Percentiles rank a stretch among this genome's conserved stretches.
Conservation (phyloP, 64 coral and sea anemone species). For the Stylophora pistillata region DNA sequence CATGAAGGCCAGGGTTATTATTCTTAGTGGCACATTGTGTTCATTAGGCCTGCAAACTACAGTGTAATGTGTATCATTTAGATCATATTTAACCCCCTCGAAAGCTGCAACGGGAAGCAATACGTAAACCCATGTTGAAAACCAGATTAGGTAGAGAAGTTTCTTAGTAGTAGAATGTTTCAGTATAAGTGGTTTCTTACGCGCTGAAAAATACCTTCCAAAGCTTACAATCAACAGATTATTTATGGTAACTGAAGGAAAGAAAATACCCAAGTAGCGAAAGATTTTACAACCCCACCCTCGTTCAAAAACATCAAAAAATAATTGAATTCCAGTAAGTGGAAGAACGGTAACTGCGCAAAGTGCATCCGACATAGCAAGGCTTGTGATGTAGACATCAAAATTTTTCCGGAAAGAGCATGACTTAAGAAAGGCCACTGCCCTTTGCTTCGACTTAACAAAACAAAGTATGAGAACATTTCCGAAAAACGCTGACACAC, state of each 20-base stretch:
- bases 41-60: neutral
- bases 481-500: neutral
- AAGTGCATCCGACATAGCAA: conserved; percentile 5
- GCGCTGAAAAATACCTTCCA: conserved; percentile 12
- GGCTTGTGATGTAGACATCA: neutral
- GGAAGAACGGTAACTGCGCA: neutral
- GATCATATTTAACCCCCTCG: neutral
- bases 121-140: neutral
- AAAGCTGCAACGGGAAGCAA: neutral
- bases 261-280: conserved; percentile 4
- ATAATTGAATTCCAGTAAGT: neutral
- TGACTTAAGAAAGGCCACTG: neutral
- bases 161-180: neutral
- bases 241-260: conserved; percentile 25
- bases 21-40: neutral
- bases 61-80: conserved; percentile 7
- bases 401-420: neutral
- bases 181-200: neutral
- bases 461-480: neutral
- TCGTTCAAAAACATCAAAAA: neutral
- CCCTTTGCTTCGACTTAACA: neutral
- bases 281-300: conserved; percentile 11
- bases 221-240: conserved; percentile 33
- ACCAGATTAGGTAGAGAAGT: neutral
- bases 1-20: neutral